Evolutionary conservation across 2,797 vertebrate species (phyloP).

Genomic region (Eutrigla gurnardus): DNA sequence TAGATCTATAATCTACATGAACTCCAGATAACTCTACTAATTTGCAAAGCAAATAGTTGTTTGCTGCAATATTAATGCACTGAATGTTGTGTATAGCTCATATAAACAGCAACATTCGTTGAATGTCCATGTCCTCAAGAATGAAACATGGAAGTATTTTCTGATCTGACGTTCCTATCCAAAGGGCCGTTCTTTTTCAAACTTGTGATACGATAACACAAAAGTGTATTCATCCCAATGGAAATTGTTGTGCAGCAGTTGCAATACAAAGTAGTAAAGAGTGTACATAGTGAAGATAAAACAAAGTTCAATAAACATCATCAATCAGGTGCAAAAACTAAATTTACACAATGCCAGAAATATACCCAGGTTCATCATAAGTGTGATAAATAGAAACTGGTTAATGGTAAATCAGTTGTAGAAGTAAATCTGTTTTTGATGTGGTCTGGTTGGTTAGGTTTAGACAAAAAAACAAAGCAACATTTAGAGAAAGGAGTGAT

Average conservation of each 20-base stretch:
- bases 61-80: too few relatives aligned
- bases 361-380: too few relatives aligned
- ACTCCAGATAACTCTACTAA: too few relatives aligned
- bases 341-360: too few relatives aligned
- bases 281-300: too few relatives aligned
- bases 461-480: neutral
- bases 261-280: neutral
- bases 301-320: too few relatives aligned
- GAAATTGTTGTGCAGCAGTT: neutral
- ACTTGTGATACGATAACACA: neutral
- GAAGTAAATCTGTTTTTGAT: neutral
- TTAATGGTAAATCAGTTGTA: too few relatives aligned
- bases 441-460: neutral
- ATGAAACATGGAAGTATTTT: neutral
- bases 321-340: too few relatives aligned
- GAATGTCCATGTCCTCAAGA: neutral
- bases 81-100: too few relatives aligned
- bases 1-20: too few relatives aligned
- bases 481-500: neutral
- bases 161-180: neutral
- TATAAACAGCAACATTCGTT: neutral
- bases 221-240: neutral
- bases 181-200: neutral
- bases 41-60: too few relatives aligned
- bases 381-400: neutral